Conservation (phyloP, 2,113 vertebrate genomes). For the Corythornis cristatus region DNA sequence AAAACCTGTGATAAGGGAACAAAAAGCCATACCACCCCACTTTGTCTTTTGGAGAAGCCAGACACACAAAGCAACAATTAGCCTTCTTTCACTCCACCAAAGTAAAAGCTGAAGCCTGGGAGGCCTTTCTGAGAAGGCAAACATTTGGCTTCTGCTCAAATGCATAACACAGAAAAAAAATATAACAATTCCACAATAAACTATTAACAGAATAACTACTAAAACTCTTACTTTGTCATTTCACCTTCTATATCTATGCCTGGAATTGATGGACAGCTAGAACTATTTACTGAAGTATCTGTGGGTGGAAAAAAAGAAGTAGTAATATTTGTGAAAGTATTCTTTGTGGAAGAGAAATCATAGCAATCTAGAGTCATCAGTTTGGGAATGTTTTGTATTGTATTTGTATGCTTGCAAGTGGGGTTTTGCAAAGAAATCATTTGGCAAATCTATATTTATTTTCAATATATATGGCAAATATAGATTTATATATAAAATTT, state of each 20-base stretch:
- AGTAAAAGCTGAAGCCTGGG: neutral
- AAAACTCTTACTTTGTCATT: conserved; percentile 71
- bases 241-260: conserved; percentile 69
- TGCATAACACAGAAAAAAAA: neutral
- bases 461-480: neutral
- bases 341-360: neutral
- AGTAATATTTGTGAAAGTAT: neutral
- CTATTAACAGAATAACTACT: neutral
- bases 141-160: neutral
- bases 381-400: neutral
- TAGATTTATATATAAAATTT: too few relatives aligned
- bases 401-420: neutral
- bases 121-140: neutral
- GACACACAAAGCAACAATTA: neutral
- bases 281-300: conserved; percentile 11
- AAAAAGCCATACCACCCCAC: neutral
- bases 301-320: neutral
- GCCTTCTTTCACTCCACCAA: neutral
- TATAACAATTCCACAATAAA: neutral
- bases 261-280: conserved; percentile 34
- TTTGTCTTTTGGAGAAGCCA: neutral
- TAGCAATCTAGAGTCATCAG: neutral
- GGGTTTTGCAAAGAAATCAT: neutral
- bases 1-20: conserved; percentile 56
- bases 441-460: neutral